phyloP scores from a whole-genome alignment of 64 coral and sea anemone species.

The Anthopleura sola region DNA sequence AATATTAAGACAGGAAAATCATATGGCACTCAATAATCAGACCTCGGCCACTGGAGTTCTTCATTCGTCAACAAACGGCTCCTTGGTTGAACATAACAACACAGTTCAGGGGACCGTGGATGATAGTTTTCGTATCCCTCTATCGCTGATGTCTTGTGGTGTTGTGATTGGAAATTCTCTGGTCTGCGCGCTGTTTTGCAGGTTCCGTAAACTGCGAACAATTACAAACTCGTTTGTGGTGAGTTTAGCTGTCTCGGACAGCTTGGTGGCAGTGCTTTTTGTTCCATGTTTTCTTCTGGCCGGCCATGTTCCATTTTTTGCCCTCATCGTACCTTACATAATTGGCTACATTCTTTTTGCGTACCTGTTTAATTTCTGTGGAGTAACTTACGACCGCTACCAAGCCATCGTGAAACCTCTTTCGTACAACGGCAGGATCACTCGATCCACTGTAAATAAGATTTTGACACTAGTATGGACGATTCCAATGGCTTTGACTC shows the following conservation, averaged over 20 bases:
- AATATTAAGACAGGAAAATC: neutral
- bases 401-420: slow-evolving; percentile 75
- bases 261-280: slow-evolving; percentile 64
- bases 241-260: slow-evolving; percentile 77
- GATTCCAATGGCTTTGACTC: slow-evolving; percentile 52
- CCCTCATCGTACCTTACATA: slow-evolving; percentile 56
- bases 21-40: neutral
- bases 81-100: neutral
- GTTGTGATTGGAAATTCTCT: slow-evolving; percentile 72
- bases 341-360: slow-evolving; percentile 93
- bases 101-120: neutral
- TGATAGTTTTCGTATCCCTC: slow-evolving; percentile 17
- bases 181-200: slow-evolving; percentile 68
- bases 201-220: slow-evolving; percentile 60
- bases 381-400: slow-evolving; percentile 91
- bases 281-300: slow-evolving; percentile 59
- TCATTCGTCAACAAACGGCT: neutral
- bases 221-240: slow-evolving; percentile 94
- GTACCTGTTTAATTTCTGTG: slow-evolving; percentile 95
- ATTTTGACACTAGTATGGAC: slow-evolving; percentile 70
- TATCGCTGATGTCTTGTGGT: slow-evolving; percentile 57
- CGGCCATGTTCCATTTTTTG: neutral
- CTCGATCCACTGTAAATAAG: slow-evolving; percentile 53
- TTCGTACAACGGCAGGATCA: slow-evolving; percentile 65
- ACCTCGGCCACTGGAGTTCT: neutral